Conservation (phyloP, 2,113 vertebrate genomes). For the Rhinolophus ferrumequinum region DNA sequence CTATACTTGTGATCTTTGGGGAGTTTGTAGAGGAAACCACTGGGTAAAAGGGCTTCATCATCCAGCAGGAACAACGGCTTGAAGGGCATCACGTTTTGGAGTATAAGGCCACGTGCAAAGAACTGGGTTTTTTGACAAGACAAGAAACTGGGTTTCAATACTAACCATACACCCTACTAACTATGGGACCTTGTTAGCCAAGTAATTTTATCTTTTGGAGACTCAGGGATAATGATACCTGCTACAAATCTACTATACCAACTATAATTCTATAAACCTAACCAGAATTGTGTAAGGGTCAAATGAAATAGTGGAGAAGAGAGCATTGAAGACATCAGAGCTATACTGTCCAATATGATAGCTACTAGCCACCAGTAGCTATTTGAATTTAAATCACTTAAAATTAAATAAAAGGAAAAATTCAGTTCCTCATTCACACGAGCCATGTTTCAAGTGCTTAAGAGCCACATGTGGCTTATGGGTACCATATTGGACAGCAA, state of each 20-base stretch:
- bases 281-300: constrained; percentile 4
- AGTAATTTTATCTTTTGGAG: not conserved
- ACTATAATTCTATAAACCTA: not conserved
- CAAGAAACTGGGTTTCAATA: not conserved
- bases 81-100: not conserved
- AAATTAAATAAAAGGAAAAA: constrained; percentile 12
- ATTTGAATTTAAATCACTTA: not conserved
- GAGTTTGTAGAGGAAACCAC: not conserved
- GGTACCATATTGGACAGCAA: not conserved
- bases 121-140: not conserved
- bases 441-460: not conserved
- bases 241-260: not conserved
- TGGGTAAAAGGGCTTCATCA: not conserved
- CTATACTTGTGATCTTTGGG: not conserved
- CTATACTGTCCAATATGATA: not conserved
- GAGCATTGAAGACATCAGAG: not conserved
- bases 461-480: not conserved
- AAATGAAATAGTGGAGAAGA: not conserved
- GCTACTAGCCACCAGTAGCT: not conserved
- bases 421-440: not conserved
- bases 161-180: not conserved
- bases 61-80: not conserved
- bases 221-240: not conserved
- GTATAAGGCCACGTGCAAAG: not conserved
- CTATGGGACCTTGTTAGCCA: not conserved